Percentiles rank a stretch among this genome's conserved stretches.
Conservation (phyloP, 2,113 vertebrate genomes). For the Arenaria interpres region DNA sequence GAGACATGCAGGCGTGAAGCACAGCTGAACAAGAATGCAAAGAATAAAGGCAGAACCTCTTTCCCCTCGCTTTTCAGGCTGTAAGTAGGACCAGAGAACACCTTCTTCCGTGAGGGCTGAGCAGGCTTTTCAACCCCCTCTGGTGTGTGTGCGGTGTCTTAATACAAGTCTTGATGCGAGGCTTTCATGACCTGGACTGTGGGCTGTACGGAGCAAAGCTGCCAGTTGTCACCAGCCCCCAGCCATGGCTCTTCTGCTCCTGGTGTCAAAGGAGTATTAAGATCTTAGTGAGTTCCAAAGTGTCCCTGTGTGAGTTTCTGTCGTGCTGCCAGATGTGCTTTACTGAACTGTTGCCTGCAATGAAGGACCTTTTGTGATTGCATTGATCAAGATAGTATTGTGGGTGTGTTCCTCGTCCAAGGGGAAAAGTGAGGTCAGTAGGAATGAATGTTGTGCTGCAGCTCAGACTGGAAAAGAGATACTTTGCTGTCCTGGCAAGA, state of each 20-base stretch:
- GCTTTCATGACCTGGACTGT: neutral
- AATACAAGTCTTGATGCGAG: neutral
- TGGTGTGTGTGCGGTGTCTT: neutral
- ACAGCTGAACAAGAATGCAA: neutral
- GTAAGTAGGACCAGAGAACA: neutral
- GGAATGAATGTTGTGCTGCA: conserved; percentile 23
- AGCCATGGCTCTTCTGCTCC: neutral
- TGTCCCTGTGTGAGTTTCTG: neutral
- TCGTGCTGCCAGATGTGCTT: neutral
- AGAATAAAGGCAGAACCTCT: neutral
- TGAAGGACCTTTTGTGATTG: neutral
- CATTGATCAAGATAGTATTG: neutral
- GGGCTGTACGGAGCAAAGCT: neutral
- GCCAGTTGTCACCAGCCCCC: neutral
- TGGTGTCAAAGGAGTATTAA: neutral
- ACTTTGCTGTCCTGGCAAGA: neutral
- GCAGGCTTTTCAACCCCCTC: neutral
- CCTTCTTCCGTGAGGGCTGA: neutral
- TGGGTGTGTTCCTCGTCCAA: neutral
- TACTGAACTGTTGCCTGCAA: neutral
- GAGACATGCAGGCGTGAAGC: neutral
- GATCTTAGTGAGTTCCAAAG: neutral
- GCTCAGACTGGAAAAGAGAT: neutral
- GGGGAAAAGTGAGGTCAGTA: neutral
- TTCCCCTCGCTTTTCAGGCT: neutral